phyloP scores from a whole-genome alignment of 2,888 invertebrate species.

The Chirona hameri region DNA sequence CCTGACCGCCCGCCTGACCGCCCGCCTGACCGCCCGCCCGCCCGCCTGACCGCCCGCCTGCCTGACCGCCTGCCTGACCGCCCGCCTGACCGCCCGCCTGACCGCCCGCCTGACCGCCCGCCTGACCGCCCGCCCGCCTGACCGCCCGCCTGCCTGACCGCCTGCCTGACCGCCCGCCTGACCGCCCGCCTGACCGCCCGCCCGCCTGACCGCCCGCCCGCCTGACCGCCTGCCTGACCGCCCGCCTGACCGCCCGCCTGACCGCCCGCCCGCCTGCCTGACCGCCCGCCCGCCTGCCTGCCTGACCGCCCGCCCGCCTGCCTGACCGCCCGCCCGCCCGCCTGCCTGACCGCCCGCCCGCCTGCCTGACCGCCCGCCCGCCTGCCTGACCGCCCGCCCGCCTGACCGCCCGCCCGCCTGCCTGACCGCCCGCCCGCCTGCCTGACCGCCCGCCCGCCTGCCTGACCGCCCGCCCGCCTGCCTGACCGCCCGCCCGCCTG shows the following conservation, averaged over 20 bases:
- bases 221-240: too few relatives aligned
- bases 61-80: neutral
- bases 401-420: neutral
- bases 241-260: too few relatives aligned
- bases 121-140: too few relatives aligned
- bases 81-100: neutral
- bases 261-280: too few relatives aligned
- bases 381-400: too few relatives aligned
- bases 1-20: too few relatives aligned
- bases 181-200: neutral
- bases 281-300: neutral
- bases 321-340: neutral
- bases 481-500: too few relatives aligned
- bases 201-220: too few relatives aligned
- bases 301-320: neutral
- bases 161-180: neutral
- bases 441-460: neutral
- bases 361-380: too few relatives aligned
- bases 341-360: too few relatives aligned
- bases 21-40: neutral
- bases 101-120: too few relatives aligned
- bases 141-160: neutral
- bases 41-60: neutral
- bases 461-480: neutral
- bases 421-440: neutral